Evolutionary conservation across 2,888 invertebrate genomes (phyloP).

Genomic region (Pherbina coryleti): DNA sequence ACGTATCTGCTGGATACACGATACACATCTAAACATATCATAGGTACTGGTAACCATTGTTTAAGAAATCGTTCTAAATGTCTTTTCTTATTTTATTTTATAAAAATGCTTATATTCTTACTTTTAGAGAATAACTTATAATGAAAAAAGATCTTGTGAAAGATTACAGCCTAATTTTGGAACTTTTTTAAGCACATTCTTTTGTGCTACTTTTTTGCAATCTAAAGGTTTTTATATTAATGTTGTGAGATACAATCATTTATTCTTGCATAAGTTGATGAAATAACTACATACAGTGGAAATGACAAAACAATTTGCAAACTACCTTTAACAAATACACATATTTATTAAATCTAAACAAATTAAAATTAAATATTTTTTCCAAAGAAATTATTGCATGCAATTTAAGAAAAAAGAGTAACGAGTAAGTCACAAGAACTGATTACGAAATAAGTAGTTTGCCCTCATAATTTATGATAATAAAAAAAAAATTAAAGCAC

Average conservation of each 20-base stretch:
- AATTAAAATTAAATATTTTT: conserved; percentile 23
- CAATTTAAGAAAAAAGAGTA: conserved; percentile 28
- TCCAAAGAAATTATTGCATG: conserved; percentile 25
- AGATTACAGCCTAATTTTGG: background rate
- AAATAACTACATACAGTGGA: background rate
- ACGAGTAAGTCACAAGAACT: conserved; percentile 60
- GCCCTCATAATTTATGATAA: conserved; percentile 58
- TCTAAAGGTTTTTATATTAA: conserved; percentile 27
- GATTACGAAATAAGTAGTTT: conserved; percentile 70
- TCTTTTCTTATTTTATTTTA: background rate
- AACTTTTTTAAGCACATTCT: conserved; percentile 30
- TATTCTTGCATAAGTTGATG: conserved; percentile 28
- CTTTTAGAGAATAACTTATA: background rate
- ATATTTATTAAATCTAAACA: background rate
- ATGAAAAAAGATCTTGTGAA: background rate
- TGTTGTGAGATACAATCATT: conserved; percentile 70
- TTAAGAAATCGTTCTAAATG: background rate
- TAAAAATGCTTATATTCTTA: conserved; percentile 1
- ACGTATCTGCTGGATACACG: background rate
- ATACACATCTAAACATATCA: conserved; percentile 18
- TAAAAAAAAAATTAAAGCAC: conserved; percentile 18
- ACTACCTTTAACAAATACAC: conserved; percentile 21
- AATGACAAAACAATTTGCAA: background rate
- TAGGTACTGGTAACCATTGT: conserved; percentile 32
- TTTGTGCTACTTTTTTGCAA: conserved; percentile 30